Evolutionary conservation across 2,113 vertebrate species (phyloP).

Genomic region (Varanus salvator): DNA sequence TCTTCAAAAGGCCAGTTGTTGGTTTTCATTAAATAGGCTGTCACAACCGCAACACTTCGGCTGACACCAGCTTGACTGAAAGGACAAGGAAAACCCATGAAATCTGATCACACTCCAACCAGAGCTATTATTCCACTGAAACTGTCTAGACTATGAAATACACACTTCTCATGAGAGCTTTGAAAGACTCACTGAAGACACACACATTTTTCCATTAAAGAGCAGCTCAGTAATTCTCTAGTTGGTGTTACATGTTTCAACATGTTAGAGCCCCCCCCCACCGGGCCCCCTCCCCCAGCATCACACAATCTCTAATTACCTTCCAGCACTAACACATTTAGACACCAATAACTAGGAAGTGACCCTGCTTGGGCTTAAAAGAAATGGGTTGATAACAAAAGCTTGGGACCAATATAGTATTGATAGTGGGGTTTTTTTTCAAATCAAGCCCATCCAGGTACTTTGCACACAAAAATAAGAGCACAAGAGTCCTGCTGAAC

Average conservation of each 20-base stretch:
- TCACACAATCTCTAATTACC: background rate
- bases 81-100: conserved; percentile 27
- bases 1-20: conserved; percentile 79
- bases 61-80: conserved; percentile 89
- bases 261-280: too few species aligned
- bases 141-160: background rate
- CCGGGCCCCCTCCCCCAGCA: background rate
- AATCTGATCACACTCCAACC: conserved; percentile 31
- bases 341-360: background rate
- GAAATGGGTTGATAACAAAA: background rate
- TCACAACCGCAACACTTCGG: conserved; percentile 89
- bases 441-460: background rate
- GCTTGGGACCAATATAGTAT: background rate
- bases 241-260: background rate
- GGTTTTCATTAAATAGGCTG: conserved; percentile 91
- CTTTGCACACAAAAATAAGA: background rate
- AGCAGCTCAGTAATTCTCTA: background rate
- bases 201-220: background rate
- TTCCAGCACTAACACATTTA: background rate
- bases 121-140: background rate
- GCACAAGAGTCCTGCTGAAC: background rate
- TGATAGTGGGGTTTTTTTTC: background rate
- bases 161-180: background rate
- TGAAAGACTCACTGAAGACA: background rate
- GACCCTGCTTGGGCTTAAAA: background rate